Conservation (phyloP, 2,888 invertebrate species). For the Endotricha flammealis region DNA sequence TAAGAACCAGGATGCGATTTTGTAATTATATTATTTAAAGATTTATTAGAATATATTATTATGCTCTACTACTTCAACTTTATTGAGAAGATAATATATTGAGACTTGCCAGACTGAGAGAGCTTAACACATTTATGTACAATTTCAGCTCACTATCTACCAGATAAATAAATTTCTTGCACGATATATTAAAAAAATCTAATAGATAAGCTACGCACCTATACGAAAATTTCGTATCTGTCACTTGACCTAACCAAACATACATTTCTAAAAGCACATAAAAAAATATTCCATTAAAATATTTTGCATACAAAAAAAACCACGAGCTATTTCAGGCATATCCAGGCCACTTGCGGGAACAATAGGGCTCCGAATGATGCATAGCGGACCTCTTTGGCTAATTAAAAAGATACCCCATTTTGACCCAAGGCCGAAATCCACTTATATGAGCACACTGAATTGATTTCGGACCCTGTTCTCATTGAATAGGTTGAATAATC, state of each 20-base stretch:
- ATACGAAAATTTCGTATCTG: too few species aligned
- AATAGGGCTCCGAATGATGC: conserved; percentile 33
- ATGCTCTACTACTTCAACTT: neutral
- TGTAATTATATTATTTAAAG: too few species aligned
- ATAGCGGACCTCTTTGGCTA: conserved; percentile 46
- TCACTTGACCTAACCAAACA: too few species aligned
- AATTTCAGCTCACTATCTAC: too few species aligned
- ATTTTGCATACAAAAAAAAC: neutral
- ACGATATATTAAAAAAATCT: too few species aligned
- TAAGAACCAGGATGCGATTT: neutral
- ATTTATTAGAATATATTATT: too few species aligned
- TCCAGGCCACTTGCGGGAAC: conserved; percentile 19
- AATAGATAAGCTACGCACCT: too few species aligned
- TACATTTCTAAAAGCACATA: too few species aligned
- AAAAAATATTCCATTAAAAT: neutral
- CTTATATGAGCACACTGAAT: conserved; percentile 18
- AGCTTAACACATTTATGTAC: too few species aligned
- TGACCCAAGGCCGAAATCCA: conserved; percentile 18
- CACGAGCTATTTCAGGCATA: neutral
- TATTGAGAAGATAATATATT: too few species aligned
- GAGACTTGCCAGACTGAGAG: too few species aligned
- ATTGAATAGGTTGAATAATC: neutral
- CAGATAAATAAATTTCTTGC: too few species aligned
- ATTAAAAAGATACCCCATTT: conserved; percentile 46
- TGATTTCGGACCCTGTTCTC: neutral